A percentile compares a stretch with the other conserved stretches of the same genome.
Evolutionary conservation across 1,140 invertebrate species (phyloP).

Genomic region (Chelonus insularis): DNA sequence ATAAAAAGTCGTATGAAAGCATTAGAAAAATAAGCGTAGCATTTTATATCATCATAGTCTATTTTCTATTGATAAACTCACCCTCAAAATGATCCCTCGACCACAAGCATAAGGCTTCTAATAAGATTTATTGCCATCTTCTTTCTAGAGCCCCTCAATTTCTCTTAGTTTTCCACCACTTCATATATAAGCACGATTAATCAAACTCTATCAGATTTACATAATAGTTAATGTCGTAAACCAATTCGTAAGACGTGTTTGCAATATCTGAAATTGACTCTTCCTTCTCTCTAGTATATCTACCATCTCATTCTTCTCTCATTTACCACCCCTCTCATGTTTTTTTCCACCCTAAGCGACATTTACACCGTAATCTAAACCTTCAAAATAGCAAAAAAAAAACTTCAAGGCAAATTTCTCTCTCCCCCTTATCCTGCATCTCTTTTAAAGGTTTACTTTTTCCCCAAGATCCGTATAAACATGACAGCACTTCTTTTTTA

Average conservation of each 20-base stretch:
- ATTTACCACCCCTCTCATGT: neutral
- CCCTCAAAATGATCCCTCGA: neutral
- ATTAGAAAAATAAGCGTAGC: neutral
- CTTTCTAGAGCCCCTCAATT: neutral
- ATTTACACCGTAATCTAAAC: conserved; percentile 15
- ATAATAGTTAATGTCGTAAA: conserved; percentile 21
- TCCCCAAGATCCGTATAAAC: neutral
- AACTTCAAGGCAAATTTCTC: conserved; percentile 7
- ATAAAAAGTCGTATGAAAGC: too few relatives aligned
- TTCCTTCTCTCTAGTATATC: too few relatives aligned
- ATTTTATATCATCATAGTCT: too few relatives aligned
- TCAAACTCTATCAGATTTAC: conserved; percentile 23
- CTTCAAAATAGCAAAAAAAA: neutral
- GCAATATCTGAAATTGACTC: conserved; percentile 21
- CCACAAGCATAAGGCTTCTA: neutral
- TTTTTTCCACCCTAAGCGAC: neutral
- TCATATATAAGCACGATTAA: conserved; percentile 21
- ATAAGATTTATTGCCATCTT: neutral
- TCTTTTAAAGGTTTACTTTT: neutral
- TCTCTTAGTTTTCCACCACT: conserved; percentile 5
- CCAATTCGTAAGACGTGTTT: conserved; percentile 3
- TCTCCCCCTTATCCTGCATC: neutral
- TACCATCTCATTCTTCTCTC: neutral
- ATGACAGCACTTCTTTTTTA: conserved; percentile 1
- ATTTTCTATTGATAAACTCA: neutral